Conservation (phyloP, 2,888 invertebrate genomes). For the Phasia obesa region DNA sequence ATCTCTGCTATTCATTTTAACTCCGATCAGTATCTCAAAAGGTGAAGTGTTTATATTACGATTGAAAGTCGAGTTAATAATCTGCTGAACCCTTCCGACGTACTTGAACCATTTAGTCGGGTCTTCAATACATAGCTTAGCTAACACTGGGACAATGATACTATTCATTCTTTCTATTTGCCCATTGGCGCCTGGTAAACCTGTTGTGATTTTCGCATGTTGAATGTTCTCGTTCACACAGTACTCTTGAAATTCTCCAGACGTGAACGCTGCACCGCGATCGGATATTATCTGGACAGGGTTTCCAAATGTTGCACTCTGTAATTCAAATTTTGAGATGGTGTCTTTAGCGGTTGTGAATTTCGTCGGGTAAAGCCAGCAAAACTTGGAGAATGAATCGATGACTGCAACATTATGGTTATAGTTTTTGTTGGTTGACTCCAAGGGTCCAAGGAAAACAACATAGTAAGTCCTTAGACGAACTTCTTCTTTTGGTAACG, state of each 20-base stretch:
- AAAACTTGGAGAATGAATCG: slow-evolving; percentile 79
- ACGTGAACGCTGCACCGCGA: slow-evolving; percentile 72
- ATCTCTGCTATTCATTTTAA: slow-evolving; percentile 50
- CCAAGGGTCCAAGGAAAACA: slow-evolving; percentile 49
- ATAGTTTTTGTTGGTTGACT: slow-evolving; percentile 62
- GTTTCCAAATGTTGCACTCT: slow-evolving; percentile 78
- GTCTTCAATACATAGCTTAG: slow-evolving; percentile 54
- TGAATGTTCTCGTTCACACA: slow-evolving; percentile 76
- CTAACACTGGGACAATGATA: slow-evolving; percentile 47
- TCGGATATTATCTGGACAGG: slow-evolving; percentile 77
- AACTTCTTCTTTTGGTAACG: slow-evolving; percentile 57
- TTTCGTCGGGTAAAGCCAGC: slow-evolving; percentile 78
- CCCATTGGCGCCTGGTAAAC: slow-evolving; percentile 64
- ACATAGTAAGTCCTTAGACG: slow-evolving; percentile 56
- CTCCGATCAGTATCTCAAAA: slow-evolving; percentile 51
- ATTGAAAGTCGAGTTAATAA: slow-evolving; percentile 46
- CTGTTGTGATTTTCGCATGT: slow-evolving; percentile 61
- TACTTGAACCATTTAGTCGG: slow-evolving; percentile 1
- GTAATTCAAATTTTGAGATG: slow-evolving; percentile 74
- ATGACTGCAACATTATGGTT: slow-evolving; percentile 76
- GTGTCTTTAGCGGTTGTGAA: slow-evolving; percentile 76
- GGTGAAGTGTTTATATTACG: slow-evolving; percentile 46
- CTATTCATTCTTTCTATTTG: slow-evolving; percentile 61
- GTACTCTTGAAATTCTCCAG: slow-evolving; percentile 75
- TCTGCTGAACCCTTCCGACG: slow-evolving; percentile 39